Evolutionary conservation across 2,888 invertebrate species (phyloP).

Genomic region (Cremastinae sp.): DNA sequence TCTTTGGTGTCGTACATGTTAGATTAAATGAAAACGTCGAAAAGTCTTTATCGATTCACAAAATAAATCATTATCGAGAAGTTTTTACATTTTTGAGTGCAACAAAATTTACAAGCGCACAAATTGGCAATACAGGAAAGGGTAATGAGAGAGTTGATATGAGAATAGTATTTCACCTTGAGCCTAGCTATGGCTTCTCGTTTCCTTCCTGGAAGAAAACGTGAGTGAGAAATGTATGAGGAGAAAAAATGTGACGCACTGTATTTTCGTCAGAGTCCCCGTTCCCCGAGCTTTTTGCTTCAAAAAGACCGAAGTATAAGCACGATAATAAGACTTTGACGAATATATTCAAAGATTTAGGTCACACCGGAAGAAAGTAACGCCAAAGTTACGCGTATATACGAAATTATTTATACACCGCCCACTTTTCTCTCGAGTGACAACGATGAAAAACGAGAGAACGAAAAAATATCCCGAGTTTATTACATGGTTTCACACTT

Average conservation of each 20-base stretch:
- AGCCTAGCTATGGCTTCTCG: not conserved
- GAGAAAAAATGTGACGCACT: not conserved
- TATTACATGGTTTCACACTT: no score
- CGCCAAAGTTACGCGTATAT: not conserved
- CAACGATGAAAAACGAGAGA: not conserved
- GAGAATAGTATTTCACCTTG: no score
- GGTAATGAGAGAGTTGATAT: not conserved
- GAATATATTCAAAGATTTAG: conserved; percentile 27
- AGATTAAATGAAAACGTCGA: no score
- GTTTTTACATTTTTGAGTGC: no score
- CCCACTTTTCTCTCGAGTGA: not conserved
- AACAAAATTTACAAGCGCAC: not conserved
- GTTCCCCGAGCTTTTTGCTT: conserved; percentile 4
- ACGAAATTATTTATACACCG: conserved; percentile 3
- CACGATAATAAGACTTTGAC: conserved; percentile 27
- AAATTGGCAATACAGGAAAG: not conserved
- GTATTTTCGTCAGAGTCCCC: not conserved
- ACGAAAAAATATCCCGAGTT: not conserved
- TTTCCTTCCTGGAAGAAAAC: not conserved
- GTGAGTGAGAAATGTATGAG: conserved; percentile 3
- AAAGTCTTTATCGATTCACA: no score
- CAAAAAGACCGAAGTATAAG: conserved; percentile 18
- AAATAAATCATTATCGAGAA: no score
- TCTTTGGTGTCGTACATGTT: no score
- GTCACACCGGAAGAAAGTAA: not conserved